Evolutionary conservation across 2,888 invertebrate genomes (phyloP), one percentile per base, ranked within the genome.

Genomic region (Catocala sponsa): DNA sequence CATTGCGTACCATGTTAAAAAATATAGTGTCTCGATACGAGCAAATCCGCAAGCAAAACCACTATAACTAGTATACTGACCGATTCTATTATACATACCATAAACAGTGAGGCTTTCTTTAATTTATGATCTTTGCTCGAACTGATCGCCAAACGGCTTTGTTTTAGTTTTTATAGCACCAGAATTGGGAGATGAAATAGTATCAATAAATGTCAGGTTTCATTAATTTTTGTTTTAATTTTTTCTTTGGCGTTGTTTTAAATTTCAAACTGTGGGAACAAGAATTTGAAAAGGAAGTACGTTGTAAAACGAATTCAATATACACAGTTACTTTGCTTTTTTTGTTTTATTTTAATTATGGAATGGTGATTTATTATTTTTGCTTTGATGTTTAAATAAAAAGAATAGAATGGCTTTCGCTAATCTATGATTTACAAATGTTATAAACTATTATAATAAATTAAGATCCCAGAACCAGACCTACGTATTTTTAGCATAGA

Each of bases 151-250:
- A 65, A 72, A 75, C 66, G 49, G 61, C 56, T 70, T 78, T 70
- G 65, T 72, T 70, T 77, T 60, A 56, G 60, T 75, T 70, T 74
- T 65, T 65, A 78, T 67, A 47, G 54, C 65, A 49, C 41, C 54
- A 42, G 6, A 60, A 60, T 63, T 62, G 38, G 48, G 25, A 68
- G 49, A 55, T 63, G 56, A 78, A 65, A 70, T 67, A 72, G 62
- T 68, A 67, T 48, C 60, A 60, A 78, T 75, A 70, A 76, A 75
- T 68, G 76, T 70, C 78, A 67, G 61, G 63, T 67, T 68, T 64
- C 52, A 77, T 68, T 74, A 65, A 63, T 64, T 71, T 51, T 48
- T 55, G 60, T 52, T 68, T 68, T 53, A 49, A 53, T 55, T 47
- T 55, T 63, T 70, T 61, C 55, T 38, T 1, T 49, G 48, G 12